phyloP scores from a whole-genome alignment of 1,140 invertebrate species.

The Hesperophylax magnus region DNA sequence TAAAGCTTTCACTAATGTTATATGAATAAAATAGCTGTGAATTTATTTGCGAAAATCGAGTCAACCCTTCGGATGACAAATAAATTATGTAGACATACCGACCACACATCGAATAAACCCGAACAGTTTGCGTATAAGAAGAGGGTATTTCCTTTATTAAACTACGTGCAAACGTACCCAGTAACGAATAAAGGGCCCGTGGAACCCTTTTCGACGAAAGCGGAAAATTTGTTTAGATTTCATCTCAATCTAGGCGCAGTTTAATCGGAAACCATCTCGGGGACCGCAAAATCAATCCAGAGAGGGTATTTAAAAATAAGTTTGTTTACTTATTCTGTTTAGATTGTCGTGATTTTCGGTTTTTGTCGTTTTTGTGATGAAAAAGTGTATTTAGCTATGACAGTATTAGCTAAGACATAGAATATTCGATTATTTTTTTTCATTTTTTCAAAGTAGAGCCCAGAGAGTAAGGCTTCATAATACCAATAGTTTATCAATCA shows the following conservation, averaged over 20 bases:
- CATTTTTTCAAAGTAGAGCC: too few relatives aligned
- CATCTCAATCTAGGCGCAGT: background rate
- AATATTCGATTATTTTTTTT: too few relatives aligned
- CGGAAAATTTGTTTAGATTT: conserved; percentile 10
- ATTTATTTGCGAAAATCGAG: conserved; percentile 15
- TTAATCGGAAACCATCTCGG: background rate
- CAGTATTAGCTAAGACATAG: too few relatives aligned
- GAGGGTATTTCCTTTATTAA: conserved; percentile 12
- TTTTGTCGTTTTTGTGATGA: too few relatives aligned
- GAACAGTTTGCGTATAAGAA: background rate
- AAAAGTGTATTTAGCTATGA: too few relatives aligned
- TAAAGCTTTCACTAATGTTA: background rate
- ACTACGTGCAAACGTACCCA: conserved; percentile 15
- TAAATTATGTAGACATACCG: conserved; percentile 23
- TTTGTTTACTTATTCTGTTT: too few relatives aligned
- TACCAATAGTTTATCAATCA: too few relatives aligned
- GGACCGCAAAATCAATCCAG: background rate
- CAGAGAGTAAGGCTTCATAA: too few relatives aligned
- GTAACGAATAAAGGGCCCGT: background rate
- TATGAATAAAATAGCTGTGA: background rate
- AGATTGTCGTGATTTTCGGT: too few relatives aligned
- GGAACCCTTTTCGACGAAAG: background rate
- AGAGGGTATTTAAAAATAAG: too few relatives aligned
- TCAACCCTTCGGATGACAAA: conserved; percentile 15
- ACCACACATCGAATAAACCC: conserved; percentile 20